Evolutionary conservation across 30 jellyfish, hydroid and myxozoan species (phyloP).

Genomic region (Nemopilema nomurai): DNA sequence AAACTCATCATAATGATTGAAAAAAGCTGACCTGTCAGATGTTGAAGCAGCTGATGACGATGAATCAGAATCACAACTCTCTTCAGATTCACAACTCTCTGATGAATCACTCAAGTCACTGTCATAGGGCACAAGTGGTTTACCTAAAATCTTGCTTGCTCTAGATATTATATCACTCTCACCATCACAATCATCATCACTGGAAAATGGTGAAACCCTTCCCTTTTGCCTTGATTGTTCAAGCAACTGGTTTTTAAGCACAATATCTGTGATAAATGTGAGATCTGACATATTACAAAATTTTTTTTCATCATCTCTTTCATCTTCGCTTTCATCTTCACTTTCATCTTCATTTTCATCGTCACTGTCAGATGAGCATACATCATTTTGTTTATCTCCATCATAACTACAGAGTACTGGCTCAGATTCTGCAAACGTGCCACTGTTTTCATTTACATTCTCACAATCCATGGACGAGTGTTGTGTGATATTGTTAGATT

Average conservation of each 20-base stretch:
- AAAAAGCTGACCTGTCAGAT: slow-evolving; percentile 14
- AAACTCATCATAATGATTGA: neutral
- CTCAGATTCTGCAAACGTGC: too few species aligned
- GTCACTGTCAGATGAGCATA: too few species aligned
- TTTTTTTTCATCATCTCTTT: neutral
- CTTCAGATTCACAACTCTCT: slow-evolving; percentile 49
- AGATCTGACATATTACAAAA: slow-evolving; percentile 32
- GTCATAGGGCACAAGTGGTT: slow-evolving; percentile 5
- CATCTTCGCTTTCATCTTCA: neutral
- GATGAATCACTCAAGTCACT: slow-evolving; percentile 54
- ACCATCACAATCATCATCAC: slow-evolving; percentile 11
- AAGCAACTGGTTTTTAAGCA: neutral
- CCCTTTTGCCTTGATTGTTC: neutral
- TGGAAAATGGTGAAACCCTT: neutral
- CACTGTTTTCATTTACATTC: too few species aligned
- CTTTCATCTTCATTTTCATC: slow-evolving; percentile 1
- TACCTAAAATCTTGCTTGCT: slow-evolving; percentile 30
- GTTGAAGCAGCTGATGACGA: slow-evolving; percentile 37
- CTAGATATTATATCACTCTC: neutral
- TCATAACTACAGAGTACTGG: too few species aligned
- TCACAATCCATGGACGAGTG: too few species aligned
- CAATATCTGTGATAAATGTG: slow-evolving; percentile 24
- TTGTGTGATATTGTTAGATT: too few species aligned
- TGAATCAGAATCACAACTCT: slow-evolving; percentile 12
- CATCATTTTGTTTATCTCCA: too few species aligned